Percentiles rank a stretch among this genome's conserved stretches.
These are phyloP conservation scores for Aphelinus atriplicis DNA, from an alignment of 1,140 invertebrate species.

Conservation along the genomic window DNA sequence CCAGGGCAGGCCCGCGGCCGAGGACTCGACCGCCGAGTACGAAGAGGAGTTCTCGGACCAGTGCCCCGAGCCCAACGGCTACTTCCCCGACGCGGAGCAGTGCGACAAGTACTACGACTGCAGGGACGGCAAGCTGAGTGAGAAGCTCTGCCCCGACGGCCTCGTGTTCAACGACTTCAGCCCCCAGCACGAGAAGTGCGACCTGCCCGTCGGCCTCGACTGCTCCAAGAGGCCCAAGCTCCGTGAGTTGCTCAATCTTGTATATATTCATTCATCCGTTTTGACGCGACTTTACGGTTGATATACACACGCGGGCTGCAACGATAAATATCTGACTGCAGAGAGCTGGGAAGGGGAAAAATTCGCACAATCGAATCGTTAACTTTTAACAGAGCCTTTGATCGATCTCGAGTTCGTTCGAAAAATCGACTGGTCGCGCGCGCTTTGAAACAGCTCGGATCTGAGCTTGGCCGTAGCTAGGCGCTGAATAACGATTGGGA, in stretches of 20 bases:
- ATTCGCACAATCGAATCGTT: too few relatives aligned
- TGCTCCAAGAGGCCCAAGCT: conserved; percentile 79
- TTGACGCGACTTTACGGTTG: too few relatives aligned
- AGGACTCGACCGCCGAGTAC: conserved; percentile 47
- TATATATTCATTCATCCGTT: conserved; percentile 1
- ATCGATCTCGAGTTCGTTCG: too few relatives aligned
- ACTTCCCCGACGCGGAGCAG: conserved; percentile 85
- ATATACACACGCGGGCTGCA: too few relatives aligned
- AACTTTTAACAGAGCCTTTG: too few relatives aligned
- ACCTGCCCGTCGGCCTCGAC: conserved; percentile 87
- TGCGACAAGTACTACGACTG: conserved; percentile 94
- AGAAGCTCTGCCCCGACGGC: conserved; percentile 88
- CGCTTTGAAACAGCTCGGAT: too few relatives aligned
- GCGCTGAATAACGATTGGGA: too few relatives aligned
- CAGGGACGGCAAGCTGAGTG: conserved; percentile 75
- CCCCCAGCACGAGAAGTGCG: conserved; percentile 84
- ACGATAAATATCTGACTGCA: too few relatives aligned
- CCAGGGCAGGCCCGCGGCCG: neutral
- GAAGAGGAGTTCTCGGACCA: conserved; percentile 65
- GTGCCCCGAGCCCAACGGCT: conserved; percentile 86
- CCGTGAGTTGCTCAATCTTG: conserved; percentile 72
- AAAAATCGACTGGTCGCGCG: too few relatives aligned
- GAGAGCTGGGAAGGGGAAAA: too few relatives aligned
- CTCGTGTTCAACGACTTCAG: conserved; percentile 91
- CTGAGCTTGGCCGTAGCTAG: too few relatives aligned